These are phyloP conservation scores for Microcebus ravelobensis DNA, from an alignment of 2,113 vertebrate genomes.

Conservation along the genomic window DNA sequence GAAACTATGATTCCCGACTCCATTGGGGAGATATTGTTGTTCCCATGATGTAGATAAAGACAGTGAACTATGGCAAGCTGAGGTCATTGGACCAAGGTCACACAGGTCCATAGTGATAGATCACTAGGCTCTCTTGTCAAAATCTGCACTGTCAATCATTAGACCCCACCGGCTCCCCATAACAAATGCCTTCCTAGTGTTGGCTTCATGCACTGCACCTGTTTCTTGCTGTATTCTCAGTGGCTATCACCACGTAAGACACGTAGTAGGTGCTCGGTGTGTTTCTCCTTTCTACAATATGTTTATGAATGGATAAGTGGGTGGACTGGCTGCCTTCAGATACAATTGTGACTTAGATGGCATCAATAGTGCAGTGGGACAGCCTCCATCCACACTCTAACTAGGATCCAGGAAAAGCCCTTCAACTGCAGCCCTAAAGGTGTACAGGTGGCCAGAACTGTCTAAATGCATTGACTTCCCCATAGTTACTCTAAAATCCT, in stretches of 20 bases:
- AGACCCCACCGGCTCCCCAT: neutral
- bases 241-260: neutral
- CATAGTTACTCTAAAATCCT: neutral
- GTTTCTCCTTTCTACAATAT: neutral
- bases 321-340: neutral
- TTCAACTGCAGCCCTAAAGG: neutral
- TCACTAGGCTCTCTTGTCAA: neutral
- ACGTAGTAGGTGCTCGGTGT: neutral
- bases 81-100: neutral
- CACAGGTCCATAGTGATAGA: neutral
- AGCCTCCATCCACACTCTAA: neutral
- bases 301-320: no score
- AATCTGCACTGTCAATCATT: neutral
- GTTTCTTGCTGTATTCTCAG: no score
- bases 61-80: neutral
- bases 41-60: neutral
- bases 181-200: neutral
- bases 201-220: fast-evolving
- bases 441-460: neutral
- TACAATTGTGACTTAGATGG: neutral
- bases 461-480: no score
- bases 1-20: neutral
- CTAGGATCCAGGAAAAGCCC: neutral
- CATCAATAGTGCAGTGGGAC: fast-evolving
- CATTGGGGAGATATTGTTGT: neutral